Evolutionary conservation across 2,888 invertebrate species (phyloP).

Genomic region (Pristionchus maxplancki): DNA sequence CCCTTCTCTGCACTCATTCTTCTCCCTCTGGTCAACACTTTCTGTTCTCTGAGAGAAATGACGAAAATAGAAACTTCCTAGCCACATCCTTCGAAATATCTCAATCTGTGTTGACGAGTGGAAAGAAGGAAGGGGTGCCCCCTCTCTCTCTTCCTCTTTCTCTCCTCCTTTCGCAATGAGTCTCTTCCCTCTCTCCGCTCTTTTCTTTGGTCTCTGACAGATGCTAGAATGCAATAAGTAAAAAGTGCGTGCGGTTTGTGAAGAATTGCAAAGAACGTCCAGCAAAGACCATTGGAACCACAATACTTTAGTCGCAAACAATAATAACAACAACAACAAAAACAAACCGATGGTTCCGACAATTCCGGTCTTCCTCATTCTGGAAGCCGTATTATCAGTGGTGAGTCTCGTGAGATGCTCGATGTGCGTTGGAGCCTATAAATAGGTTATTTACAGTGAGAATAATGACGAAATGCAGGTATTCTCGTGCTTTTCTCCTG

Average conservation of each 20-base stretch:
- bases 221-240: not conserved
- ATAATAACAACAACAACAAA: conserved; percentile 1
- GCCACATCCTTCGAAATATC: not conserved
- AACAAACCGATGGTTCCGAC: conserved; percentile 43
- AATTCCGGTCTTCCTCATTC: conserved; percentile 26
- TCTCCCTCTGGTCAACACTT: not conserved
- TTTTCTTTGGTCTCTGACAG: not conserved
- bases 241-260: conserved; percentile 8
- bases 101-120: conserved; percentile 5
- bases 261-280: conserved; percentile 2
- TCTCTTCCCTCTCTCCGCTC: not conserved
- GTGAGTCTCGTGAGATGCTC: conserved; percentile 40
- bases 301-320: too few species aligned
- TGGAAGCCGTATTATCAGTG: not conserved
- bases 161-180: not conserved
- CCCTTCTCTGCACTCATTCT: not conserved
- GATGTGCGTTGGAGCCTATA: conserved; percentile 18
- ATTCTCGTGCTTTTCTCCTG: not conserved
- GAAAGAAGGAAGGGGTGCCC: not conserved
- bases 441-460: not conserved
- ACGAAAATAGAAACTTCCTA: not conserved
- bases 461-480: not conserved
- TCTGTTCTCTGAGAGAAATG: not conserved
- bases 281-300: not conserved
- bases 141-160: not conserved